phyloP scores from a whole-genome alignment of 2,888 invertebrate genomes.

The Dynastes tityus region DNA sequence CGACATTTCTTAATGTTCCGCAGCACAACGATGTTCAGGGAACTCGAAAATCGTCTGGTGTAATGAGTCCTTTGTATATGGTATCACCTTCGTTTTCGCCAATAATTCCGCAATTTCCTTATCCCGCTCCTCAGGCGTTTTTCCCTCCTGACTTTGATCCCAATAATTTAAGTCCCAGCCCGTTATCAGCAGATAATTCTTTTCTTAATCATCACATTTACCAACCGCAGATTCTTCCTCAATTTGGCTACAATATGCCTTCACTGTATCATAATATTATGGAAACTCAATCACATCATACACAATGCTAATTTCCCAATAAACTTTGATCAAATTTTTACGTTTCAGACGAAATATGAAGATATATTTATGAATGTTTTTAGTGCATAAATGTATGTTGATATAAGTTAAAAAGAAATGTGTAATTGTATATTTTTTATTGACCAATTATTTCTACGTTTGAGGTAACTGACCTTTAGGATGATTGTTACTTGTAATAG shows the following conservation, averaged over 20 bases:
- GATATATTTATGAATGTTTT: too few species aligned
- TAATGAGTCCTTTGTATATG: constrained; percentile 49
- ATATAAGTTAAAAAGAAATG: too few species aligned
- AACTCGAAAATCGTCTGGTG: constrained; percentile 54
- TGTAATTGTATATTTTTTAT: too few species aligned
- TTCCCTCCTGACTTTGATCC: constrained; percentile 60
- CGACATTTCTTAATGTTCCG: constrained; percentile 15
- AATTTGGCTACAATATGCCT: not conserved
- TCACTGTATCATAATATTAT: not conserved
- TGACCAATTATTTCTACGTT: too few species aligned
- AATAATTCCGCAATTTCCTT: constrained; percentile 45
- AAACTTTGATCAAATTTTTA: too few species aligned
- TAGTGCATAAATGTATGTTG: too few species aligned
- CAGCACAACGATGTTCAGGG: constrained; percentile 25
- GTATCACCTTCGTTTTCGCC: constrained; percentile 54
- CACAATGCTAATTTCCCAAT: too few species aligned
- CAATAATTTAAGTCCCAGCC: constrained; percentile 37
- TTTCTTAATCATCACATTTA: constrained; percentile 25
- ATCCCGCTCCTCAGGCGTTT: constrained; percentile 53
- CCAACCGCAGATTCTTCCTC: not conserved
- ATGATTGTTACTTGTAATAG: too few species aligned
- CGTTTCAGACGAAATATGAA: too few species aligned
- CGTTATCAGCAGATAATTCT: constrained; percentile 14
- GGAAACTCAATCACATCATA: constrained; percentile 4
- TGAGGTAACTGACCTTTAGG: too few species aligned